Base-by-base conservation (phyloP, 2,113 vertebrate species). In the Xerus inauris region DNA sequence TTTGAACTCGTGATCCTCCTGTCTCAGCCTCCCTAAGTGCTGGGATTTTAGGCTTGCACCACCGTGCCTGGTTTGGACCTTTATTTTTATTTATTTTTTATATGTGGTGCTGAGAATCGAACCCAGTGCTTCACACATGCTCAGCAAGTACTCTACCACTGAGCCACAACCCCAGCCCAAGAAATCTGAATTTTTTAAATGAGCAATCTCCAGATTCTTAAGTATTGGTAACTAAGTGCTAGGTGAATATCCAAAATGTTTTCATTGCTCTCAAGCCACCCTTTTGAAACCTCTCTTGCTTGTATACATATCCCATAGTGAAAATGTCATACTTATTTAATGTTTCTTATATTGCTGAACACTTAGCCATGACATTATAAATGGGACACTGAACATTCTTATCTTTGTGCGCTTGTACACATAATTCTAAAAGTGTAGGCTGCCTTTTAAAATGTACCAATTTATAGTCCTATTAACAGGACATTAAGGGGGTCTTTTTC, bases 221-320 rank as follows among this genome's bases (percentile, higher is more conserved):
- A 92, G 72, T 93, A 91, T 17, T 69, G 62, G 26, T 72, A 95
- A 91, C 69, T 75, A 85, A 87, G 80, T 57, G 20, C 82, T 69
- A 49, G n/a, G 17, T 16, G 28, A 93, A 76, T 85, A 91, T 30
- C 38, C 62, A 54, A 91, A 89, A 85, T 22, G 71, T 69, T 45
- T 90, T 72, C 71, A 67, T 54, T 64, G 72, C 69, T 45, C 35
- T 51, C 82, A 59, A 67, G 40, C 38, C 67, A 54, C 26, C 49
- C 40, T 89, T 81, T 30, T 67, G 87, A 77, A 92, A 88, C 76
- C 4, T 94, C 65, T 45, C 1, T 2, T 64, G 71, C 88, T 3
- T 40, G 42, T 54, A 49, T 30, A 24, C 51, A 49, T 13, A 49
- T 57, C 82, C 35, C 76, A 59, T 0, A 11, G 20, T 19, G 32